phyloP scores from a whole-genome alignment of 2,888 invertebrate species.

The Cantharis rufa region DNA sequence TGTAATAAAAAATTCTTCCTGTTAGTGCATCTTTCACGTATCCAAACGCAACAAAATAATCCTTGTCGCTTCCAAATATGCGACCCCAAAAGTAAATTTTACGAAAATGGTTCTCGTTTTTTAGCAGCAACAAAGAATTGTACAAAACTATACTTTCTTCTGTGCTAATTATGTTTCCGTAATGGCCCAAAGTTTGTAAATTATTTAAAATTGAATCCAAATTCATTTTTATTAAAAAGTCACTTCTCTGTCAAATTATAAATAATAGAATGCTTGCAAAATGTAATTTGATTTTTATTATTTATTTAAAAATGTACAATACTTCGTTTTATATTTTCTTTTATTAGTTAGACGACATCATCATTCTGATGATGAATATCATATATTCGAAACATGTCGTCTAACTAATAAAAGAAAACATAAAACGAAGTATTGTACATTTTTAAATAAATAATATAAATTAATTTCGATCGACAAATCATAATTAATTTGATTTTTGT shows the following conservation, averaged over 20 bases:
- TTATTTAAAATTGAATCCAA: slow-evolving; percentile 58
- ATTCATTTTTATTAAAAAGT: slow-evolving; percentile 57
- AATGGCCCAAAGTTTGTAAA: slow-evolving; percentile 61
- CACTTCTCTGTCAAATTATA: neutral
- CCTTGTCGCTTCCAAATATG: slow-evolving; percentile 73
- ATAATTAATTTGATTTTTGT: no score
- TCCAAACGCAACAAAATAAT: slow-evolving; percentile 86
- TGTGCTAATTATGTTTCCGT: slow-evolving; percentile 71
- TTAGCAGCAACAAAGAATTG: slow-evolving; percentile 76
- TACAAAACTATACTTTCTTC: slow-evolving; percentile 75
- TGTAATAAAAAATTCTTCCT: slow-evolving; percentile 79
- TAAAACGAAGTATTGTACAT: no score
- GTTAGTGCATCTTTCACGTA: slow-evolving; percentile 72
- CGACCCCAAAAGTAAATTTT: slow-evolving; percentile 87
- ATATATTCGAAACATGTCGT: no score
- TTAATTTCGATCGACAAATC: no score
- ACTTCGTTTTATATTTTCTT: no score
- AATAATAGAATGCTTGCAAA: neutral
- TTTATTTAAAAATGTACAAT: no score
- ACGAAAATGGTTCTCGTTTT: slow-evolving; percentile 83
- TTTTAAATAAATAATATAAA: no score
- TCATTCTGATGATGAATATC: no score
- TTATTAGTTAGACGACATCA: no score
- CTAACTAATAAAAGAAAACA: no score
- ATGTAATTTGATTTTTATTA: neutral